Evolutionary conservation across 2,797 vertebrate genomes (phyloP).

Genomic region (Mormyrops attenuatus): DNA sequence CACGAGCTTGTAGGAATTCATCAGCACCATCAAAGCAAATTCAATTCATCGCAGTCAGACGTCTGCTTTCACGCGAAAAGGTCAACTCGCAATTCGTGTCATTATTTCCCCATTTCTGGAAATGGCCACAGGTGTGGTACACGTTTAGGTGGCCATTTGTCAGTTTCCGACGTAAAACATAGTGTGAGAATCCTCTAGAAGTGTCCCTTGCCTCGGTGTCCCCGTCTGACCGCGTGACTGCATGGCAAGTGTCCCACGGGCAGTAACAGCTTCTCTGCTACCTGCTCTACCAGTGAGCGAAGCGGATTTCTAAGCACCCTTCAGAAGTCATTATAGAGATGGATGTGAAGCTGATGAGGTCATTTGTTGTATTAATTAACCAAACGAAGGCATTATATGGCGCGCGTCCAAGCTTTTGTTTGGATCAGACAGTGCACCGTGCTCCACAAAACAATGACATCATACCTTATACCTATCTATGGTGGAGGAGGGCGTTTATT

Average conservation of each 20-base stretch:
- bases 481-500: slow-evolving; percentile 10
- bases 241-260: background rate
- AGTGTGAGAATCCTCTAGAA: background rate
- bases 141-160: background rate
- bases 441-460: slow-evolving; percentile 23
- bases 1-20: background rate
- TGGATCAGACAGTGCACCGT: background rate
- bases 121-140: background rate
- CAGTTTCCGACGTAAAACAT: background rate
- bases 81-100: background rate
- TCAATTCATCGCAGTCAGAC: slow-evolving; percentile 6
- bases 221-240: background rate
- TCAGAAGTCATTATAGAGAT: background rate
- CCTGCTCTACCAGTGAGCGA: background rate
- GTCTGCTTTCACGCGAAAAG: background rate
- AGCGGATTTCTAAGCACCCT: background rate
- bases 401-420: background rate
- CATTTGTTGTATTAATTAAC: slow-evolving; percentile 27
- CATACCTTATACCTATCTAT: slow-evolving; percentile 17
- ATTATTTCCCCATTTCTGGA: background rate
- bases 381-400: background rate
- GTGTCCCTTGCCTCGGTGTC: background rate
- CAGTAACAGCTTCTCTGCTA: background rate
- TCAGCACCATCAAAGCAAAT: slow-evolving; percentile 2
- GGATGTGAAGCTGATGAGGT: background rate